Base-by-base conservation (phyloP, 2,113 vertebrate genomes). In the Reinhardtius hippoglossoides region DNA sequence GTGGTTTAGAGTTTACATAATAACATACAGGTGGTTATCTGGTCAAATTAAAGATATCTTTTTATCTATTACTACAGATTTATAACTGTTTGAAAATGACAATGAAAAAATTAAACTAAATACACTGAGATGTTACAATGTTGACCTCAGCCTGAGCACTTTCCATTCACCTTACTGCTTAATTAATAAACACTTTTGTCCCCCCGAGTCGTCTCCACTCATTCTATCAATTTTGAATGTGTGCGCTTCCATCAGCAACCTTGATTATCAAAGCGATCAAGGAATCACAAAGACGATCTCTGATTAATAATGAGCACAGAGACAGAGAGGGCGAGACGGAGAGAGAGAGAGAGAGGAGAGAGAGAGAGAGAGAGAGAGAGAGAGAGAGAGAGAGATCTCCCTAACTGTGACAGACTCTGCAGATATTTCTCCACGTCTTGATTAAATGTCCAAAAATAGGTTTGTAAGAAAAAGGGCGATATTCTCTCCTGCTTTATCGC, bases 201-300 rank as follows among this genome's bases (percentile, higher is more conserved):
- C 67, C 67, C 71, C 31, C 12, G 81, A 86, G 82, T 79, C 50
- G 83, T 58, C 81, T 67, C 35, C 74, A 61, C 74, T 85, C 81
- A 87, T 81, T 84, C 66, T 85, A 67, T 76, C 70, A 82, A 63
- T 86, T 88, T 72, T 76, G 57, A 80, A 86, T 59, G 72, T 77
- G 72, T 75, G 76, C 57, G 74, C 76, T 37, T 44, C 82, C 80
- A 76, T 89, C 81, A 81, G 80, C 77, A 81, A 87, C 82, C 82
- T 86, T 88, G 84, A 89, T 89, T 91, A 87, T 89, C 81, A 91
- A 88, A 87, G 91, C 26, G 60, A 86, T 84, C 72, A 79, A 81
- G 75, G 81, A 82, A 87, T 84, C 78, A 74, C 83, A 87, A 87
- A 69, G 78, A 76, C 57, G 56, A 80, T 83, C 26, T 83, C 68